Evolutionary conservation across 1,140 invertebrate genomes (phyloP).

Genomic region (Thaumetopoea pityocampa): DNA sequence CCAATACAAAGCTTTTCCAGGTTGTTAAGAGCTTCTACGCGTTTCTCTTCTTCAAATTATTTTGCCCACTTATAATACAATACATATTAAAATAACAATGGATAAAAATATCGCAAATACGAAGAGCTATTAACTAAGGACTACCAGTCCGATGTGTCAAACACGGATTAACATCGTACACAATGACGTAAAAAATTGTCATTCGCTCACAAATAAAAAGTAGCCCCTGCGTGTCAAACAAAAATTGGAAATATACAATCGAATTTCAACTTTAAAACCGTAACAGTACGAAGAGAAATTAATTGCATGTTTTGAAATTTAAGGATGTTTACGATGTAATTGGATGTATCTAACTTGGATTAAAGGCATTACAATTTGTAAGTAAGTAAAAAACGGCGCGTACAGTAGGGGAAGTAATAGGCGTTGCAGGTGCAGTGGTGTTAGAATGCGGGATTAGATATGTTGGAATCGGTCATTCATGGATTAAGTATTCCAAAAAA

Average conservation of each 20-base stretch:
- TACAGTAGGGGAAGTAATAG: constrained; percentile 38
- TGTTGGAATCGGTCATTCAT: constrained; percentile 8
- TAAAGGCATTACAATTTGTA: constrained; percentile 71
- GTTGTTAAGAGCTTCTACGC: too few species aligned
- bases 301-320: not conserved
- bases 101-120: constrained; percentile 34
- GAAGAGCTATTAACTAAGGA: constrained; percentile 54
- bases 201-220: constrained; percentile 44
- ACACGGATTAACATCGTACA: constrained; percentile 61
- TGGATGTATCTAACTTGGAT: constrained; percentile 70
- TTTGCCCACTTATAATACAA: not conserved
- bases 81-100: constrained; percentile 26
- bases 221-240: constrained; percentile 40
- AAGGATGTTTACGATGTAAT: constrained; percentile 60
- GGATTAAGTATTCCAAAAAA: not conserved
- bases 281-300: constrained; percentile 8
- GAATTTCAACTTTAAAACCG: constrained; percentile 21
- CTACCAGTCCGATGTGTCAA: constrained; percentile 53
- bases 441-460: constrained; percentile 46
- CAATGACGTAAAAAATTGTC: constrained; percentile 65
- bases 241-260: constrained; percentile 1
- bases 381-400: constrained; percentile 57
- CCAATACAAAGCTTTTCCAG: too few species aligned
- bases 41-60: too few species aligned
- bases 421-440: constrained; percentile 53